phyloP scores from a whole-genome alignment of 1,140 invertebrate species.

The Drosophila pachea region DNA sequence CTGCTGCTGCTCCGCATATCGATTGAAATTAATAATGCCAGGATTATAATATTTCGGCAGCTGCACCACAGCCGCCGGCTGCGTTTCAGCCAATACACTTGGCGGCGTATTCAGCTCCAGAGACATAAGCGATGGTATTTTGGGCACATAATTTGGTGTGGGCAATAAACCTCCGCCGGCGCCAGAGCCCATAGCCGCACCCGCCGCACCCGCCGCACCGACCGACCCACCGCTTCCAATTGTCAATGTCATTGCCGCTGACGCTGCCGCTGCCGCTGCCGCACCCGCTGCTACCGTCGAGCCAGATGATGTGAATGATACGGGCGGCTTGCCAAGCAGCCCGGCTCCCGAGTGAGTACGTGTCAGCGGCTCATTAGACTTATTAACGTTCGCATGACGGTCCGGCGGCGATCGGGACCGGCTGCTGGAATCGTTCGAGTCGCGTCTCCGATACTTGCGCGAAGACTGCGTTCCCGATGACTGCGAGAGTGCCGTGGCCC shows the following conservation, averaged over 20 bases:
- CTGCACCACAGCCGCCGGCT: conserved; percentile 47
- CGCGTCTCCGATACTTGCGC: conserved; percentile 57
- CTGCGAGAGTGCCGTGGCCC: conserved; percentile 11
- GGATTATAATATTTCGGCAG: conserved; percentile 90
- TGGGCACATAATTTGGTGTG: conserved; percentile 59
- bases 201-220: too few relatives aligned
- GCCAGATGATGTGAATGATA: background rate
- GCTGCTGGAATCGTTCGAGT: conserved; percentile 45
- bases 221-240: too few relatives aligned
- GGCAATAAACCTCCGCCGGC: conserved; percentile 49
- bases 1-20: conserved; percentile 90
- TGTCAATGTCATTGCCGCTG: conserved; percentile 1
- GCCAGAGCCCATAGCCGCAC: background rate
- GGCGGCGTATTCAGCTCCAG: conserved; percentile 48
- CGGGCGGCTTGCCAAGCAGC: conserved; percentile 7
- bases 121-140: conserved; percentile 69
- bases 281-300: conserved; percentile 2
- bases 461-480: conserved; percentile 15
- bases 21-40: conserved; percentile 87
- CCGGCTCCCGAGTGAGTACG: background rate
- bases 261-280: conserved; percentile 24
- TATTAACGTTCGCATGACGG: conserved; percentile 3
- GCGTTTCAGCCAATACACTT: conserved; percentile 8
- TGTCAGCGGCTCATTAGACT: conserved; percentile 10
- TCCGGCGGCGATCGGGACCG: conserved; percentile 54